A percentile compares a stretch with the other conserved stretches of the same genome.
Evolutionary conservation across 1,140 invertebrate species (phyloP).

Genomic region (Campoletis sonorensis): DNA sequence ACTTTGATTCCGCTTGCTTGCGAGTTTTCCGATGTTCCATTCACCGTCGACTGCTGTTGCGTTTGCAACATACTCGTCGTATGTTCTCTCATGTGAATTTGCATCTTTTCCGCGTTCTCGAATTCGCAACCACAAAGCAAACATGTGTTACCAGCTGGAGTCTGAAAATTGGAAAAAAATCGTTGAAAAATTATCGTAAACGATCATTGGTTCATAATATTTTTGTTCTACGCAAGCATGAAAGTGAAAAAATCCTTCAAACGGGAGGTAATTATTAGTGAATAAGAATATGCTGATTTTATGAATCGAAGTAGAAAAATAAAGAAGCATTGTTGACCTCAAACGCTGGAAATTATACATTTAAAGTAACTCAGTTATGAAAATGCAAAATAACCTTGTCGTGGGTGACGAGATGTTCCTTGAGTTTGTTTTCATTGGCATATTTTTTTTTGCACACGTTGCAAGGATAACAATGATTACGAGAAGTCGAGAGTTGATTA

Average conservation of each 20-base stretch:
- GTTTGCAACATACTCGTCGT: conserved; percentile 52
- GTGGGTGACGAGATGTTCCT: conserved; percentile 66
- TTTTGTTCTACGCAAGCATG: neutral
- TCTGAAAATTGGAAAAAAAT: conserved; percentile 48
- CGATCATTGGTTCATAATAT: neutral
- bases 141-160: conserved; percentile 56
- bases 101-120: conserved; percentile 54
- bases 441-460: conserved; percentile 68
- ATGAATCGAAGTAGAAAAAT: too few species aligned
- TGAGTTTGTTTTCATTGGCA: conserved; percentile 65
- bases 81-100: conserved; percentile 68
- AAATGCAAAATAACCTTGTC: conserved; percentile 63
- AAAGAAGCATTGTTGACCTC: too few species aligned
- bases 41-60: conserved; percentile 42
- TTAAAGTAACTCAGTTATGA: neutral
- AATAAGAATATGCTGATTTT: too few species aligned
- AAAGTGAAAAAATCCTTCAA: too few species aligned
- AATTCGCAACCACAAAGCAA: conserved; percentile 58
- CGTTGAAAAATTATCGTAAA: neutral
- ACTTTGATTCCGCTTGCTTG: neutral
- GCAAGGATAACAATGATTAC: conserved; percentile 34
- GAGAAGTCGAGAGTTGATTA: too few species aligned
- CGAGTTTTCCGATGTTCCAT: conserved; percentile 31
- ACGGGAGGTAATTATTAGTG: too few species aligned
- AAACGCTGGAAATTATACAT: too few species aligned